These are phyloP conservation scores for Hylaeus volcanicus DNA, from an alignment of 1,140 invertebrate species.

Conservation along the genomic window DNA sequence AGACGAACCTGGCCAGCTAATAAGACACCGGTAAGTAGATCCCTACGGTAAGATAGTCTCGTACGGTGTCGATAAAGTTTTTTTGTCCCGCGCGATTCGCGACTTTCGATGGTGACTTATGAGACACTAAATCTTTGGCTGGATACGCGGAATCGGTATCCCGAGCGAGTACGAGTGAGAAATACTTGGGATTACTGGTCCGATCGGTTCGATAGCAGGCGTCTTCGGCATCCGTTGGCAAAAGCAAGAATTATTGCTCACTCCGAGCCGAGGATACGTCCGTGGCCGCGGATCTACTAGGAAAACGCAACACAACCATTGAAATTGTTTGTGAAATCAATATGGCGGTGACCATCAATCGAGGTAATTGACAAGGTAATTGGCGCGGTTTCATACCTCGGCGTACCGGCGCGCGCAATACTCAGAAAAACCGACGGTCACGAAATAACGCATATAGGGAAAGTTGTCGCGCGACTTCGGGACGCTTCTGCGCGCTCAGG, in stretches of 20 bases:
- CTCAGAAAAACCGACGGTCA: slow-evolving; percentile 29
- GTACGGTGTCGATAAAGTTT: slow-evolving; percentile 34
- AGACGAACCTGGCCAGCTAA: slow-evolving; percentile 6
- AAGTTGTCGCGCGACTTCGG: slow-evolving; percentile 52
- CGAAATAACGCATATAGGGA: slow-evolving; percentile 65
- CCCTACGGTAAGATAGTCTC: slow-evolving; percentile 26
- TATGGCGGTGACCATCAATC: slow-evolving; percentile 67
- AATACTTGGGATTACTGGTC: slow-evolving; percentile 62
- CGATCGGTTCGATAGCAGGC: slow-evolving; percentile 59
- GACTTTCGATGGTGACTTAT: slow-evolving; percentile 43
- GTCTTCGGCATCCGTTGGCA: slow-evolving; percentile 56
- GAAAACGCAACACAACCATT: slow-evolving; percentile 24
- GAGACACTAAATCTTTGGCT: slow-evolving; percentile 49
- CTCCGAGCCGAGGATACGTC: slow-evolving; percentile 19
- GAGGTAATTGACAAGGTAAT: slow-evolving; percentile 70
- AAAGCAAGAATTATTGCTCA: slow-evolving; percentile 67
- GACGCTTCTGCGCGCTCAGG: background rate
- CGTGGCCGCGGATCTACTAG: slow-evolving; percentile 18
- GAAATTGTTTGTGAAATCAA: slow-evolving; percentile 67
- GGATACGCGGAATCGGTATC: slow-evolving; percentile 49
- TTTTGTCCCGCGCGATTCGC: slow-evolving; percentile 5
- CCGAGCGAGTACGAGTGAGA: slow-evolving; percentile 53
- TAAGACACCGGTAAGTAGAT: slow-evolving; percentile 23
- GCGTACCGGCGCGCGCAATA: slow-evolving; percentile 26
- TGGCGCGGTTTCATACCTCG: slow-evolving; percentile 61